A percentile compares a stretch with the other conserved stretches of the same genome.
Evolutionary conservation across 1,140 invertebrate genomes (phyloP).

Genomic region (Aplysia californica): DNA sequence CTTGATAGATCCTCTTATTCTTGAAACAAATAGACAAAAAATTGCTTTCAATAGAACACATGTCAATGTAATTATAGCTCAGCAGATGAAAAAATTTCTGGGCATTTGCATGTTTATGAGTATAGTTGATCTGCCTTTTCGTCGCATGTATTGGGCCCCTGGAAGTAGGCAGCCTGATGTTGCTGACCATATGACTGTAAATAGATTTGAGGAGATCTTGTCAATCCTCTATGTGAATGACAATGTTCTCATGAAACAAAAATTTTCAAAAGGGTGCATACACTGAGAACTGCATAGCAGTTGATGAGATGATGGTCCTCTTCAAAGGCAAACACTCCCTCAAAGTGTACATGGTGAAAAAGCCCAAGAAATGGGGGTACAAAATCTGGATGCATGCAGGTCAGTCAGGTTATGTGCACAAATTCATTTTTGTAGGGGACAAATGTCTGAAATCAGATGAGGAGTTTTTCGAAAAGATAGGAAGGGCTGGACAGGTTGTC

Average conservation of each 20-base stretch:
- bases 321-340: not conserved
- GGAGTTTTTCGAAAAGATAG: not conserved
- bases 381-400: not conserved
- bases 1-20: not conserved
- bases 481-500: not conserved
- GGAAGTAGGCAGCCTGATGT: not conserved
- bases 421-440: not conserved
- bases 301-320: not conserved
- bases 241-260: not conserved
- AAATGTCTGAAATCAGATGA: not conserved
- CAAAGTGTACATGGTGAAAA: not conserved
- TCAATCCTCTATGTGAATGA: not conserved
- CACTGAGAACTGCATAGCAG: not conserved
- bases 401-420: slow-evolving; percentile 1
- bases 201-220: not conserved
- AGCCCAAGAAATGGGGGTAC: slow-evolving; percentile 2
- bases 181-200: not conserved
- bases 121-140: not conserved
- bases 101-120: not conserved
- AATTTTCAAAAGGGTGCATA: not conserved
- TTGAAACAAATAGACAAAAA: not conserved
- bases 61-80: not conserved
- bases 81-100: not conserved
- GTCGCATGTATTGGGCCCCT: not conserved
- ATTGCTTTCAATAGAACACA: not conserved